These are phyloP conservation scores for Dusona sp. DNA, from an alignment of 2,888 invertebrate genomes.

Conservation along the genomic window DNA sequence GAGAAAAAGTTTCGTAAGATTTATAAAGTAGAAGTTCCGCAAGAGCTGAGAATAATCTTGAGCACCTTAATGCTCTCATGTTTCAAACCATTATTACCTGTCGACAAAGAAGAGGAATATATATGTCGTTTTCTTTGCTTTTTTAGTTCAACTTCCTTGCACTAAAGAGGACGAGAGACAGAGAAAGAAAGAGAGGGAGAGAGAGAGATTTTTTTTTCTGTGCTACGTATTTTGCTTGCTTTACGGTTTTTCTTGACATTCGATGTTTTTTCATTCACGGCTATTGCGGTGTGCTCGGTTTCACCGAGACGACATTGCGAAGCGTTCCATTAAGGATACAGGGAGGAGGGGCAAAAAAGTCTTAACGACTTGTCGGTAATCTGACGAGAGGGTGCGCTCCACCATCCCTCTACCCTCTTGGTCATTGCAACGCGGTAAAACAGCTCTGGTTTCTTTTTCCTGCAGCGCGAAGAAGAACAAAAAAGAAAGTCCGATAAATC, in stretches of 20 bases:
- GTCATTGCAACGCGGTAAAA: conserved; percentile 28
- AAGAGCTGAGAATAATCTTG: background rate
- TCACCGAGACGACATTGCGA: conserved; percentile 39
- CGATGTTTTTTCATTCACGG: background rate
- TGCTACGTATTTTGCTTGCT: background rate
- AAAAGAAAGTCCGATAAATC: conserved; percentile 7
- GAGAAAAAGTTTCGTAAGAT: background rate
- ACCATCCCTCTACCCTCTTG: conserved; percentile 13
- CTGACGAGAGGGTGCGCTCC: conserved; percentile 47
- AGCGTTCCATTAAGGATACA: conserved; percentile 54
- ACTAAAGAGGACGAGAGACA: background rate
- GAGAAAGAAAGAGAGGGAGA: background rate
- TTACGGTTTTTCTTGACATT: conserved; percentile 18
- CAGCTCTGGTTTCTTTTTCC: conserved; percentile 44
- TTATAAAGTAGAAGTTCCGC: background rate
- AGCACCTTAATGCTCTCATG: conserved; percentile 21
- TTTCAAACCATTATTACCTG: conserved; percentile 19
- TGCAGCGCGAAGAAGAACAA: conserved; percentile 12
- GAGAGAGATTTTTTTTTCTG: background rate
- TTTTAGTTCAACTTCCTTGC: conserved; percentile 5
- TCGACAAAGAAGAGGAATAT: conserved; percentile 1
- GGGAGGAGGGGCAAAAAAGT: conserved; percentile 30
- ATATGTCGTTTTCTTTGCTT: background rate
- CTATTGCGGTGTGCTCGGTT: conserved; percentile 18
- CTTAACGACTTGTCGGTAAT: conserved; percentile 64